phyloP scores from a whole-genome alignment of 2,113 vertebrate genomes.

The Meriones unguiculatus region DNA sequence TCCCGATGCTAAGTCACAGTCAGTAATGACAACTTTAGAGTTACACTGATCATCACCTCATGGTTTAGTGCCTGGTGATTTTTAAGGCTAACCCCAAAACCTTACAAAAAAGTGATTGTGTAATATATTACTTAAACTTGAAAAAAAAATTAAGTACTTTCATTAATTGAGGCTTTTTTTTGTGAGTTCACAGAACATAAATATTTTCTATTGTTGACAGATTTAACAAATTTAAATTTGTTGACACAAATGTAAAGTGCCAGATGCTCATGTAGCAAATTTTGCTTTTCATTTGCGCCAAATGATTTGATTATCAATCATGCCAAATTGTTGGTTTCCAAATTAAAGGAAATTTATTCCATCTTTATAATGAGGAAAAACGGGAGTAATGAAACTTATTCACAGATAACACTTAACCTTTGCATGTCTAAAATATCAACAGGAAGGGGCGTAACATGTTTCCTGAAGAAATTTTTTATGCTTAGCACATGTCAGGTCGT shows the following conservation, averaged over 20 bases:
- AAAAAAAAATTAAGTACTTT: not conserved
- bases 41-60: not conserved
- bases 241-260: not conserved
- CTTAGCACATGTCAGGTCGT: not conserved
- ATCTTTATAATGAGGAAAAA: not conserved
- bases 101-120: not conserved
- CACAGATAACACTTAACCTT: not conserved
- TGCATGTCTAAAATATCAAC: not conserved
- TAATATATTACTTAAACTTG: not conserved
- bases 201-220: not conserved
- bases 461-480: not conserved
- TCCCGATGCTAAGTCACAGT: not conserved
- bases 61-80: not conserved
- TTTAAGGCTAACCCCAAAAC: not conserved
- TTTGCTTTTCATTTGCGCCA: constrained; percentile 20
- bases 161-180: not conserved
- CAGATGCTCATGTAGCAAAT: not conserved
- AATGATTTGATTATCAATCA: too few relatives aligned
- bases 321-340: not conserved
- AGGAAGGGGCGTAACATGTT: not conserved
- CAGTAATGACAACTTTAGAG: not conserved
- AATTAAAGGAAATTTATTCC: not conserved
- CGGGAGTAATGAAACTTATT: not conserved
- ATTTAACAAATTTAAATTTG: not conserved
- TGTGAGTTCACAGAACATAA: constrained; percentile 1